Conservation (phyloP, 2,113 vertebrate genomes). For the Lamprotornis superbus region DNA sequence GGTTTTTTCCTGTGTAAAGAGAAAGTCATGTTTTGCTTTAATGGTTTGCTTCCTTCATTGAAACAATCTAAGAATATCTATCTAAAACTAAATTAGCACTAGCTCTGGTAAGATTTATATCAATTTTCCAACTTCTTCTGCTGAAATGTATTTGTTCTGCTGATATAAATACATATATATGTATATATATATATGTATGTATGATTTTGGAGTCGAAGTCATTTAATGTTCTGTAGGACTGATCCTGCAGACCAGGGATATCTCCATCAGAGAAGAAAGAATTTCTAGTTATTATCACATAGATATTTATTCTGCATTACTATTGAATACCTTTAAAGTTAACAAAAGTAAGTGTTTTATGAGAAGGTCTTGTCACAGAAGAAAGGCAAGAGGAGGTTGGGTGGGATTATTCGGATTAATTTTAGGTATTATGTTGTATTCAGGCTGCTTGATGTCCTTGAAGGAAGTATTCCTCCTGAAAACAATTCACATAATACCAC, state of each 20-base stretch:
- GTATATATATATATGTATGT: not conserved
- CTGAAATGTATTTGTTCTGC: not conserved
- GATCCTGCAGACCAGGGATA: not conserved
- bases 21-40: not conserved
- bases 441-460: not conserved
- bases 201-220: not conserved
- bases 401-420: not conserved
- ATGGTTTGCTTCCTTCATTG: not conserved
- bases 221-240: not conserved
- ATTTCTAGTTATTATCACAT: not conserved
- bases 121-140: not conserved
- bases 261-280: not conserved
- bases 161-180: not conserved
- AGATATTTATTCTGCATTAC: not conserved
- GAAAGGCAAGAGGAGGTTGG: not conserved
- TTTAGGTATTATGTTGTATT: not conserved
- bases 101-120: not conserved
- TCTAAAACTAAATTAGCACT: not conserved
- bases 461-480: not conserved
- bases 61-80: not conserved
- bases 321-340: not conserved
- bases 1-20: not conserved
- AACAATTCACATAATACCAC: not conserved
- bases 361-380: not conserved
- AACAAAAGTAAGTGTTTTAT: not conserved